Evolutionary conservation across 2,797 vertebrate species (phyloP), one percentile per base, ranked within the genome.

Genomic region (Argya squamiceps): DNA sequence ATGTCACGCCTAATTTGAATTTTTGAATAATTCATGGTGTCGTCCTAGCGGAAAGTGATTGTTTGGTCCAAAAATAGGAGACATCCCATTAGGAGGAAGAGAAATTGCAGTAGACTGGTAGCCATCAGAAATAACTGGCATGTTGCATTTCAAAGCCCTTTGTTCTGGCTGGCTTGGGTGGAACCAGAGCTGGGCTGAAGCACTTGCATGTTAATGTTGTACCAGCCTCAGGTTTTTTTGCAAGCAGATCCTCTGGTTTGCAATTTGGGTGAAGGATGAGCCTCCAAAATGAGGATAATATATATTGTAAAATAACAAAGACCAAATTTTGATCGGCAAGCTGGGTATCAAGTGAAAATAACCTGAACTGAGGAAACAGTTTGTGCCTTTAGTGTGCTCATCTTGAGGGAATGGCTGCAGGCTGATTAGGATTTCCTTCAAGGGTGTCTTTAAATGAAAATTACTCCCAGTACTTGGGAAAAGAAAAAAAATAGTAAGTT

Each of bases 31-130:
- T 95, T 94, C 96, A 97, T 96, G 34, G 11, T 50, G 84, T 64
- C 62, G 65, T 32, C 62, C 10, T 67, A 93, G 82, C 5, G 0
- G 89, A 92, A 95, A 94, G 86, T n/a, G 60, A 85, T 96, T 95
- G 88, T 97, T 95, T 93, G 94, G 86, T 93, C 94, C 84, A 70
- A 91, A 95, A 96, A 96, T 88, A 96, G 93, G 91, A 96, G 84
- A 36, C 78, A 74, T 92, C 75, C 91, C 84, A 87, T 92, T 92
- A 94, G 71, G 81, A 89, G 82, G 89, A 89, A 94, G 64, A 91
- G 91, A 85, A 94, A 92, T 74, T 67, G 91, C 82, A 60, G 32
- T 46, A 84, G 93, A 64, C 87, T 95, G 81, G 84, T 95, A 77
- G 86, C 91, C 92, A 89, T 93, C 86, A 91, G 71, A 84, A 92